Base-by-base conservation (phyloP, 1,140 invertebrate genomes). In the Brachionus rubens region DNA sequence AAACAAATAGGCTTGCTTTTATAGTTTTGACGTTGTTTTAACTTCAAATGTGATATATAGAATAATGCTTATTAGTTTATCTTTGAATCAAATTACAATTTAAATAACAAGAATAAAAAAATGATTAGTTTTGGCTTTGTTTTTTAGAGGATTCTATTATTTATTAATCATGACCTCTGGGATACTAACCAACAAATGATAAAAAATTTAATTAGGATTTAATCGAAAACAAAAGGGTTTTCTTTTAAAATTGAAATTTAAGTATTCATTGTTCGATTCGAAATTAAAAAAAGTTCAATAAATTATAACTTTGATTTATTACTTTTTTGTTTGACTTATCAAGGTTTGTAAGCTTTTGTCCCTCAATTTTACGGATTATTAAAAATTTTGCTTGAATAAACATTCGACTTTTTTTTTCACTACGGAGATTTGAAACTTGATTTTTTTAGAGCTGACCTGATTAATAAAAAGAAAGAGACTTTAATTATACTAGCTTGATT, bases 141-240 rank as follows among this genome's bases (percentile, higher is more conserved):
- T 59, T 10, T 59, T 33, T 9, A 33, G 33, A 12, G 19, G 30
- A 36, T 54, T n/a, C n/a, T n/a, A n/a, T n/a, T n/a, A n/a, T n/a
- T n/a, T n/a, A 36, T 36, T 36, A 36, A 36, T 36, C 4, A 36
- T 30, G 54, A 59, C 16, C 54, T 59, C 30, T 33, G 54, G 54
- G 54, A 59, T 59, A 7, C 54, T 41, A 9, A n/a, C 33, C 9
- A 36, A 59, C 7, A 33, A 33, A 28, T 33, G 36, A 33, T 59
- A 30, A 59, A 33, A 59, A 59, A 59, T 59, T 59, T 36, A 33
- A 59, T 59, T 54, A 26, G 52, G 52, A 54, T 54, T 54, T 54
- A 54, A 28, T 54, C 28, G 24, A 21, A 54, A 54, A 30, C 24
- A 30, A 54, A 21, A 28, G 21, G 24, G 33, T 12, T 10, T 5